Conservation (phyloP, 2,113 vertebrate species). For the Crotophaga sulcirostris region DNA sequence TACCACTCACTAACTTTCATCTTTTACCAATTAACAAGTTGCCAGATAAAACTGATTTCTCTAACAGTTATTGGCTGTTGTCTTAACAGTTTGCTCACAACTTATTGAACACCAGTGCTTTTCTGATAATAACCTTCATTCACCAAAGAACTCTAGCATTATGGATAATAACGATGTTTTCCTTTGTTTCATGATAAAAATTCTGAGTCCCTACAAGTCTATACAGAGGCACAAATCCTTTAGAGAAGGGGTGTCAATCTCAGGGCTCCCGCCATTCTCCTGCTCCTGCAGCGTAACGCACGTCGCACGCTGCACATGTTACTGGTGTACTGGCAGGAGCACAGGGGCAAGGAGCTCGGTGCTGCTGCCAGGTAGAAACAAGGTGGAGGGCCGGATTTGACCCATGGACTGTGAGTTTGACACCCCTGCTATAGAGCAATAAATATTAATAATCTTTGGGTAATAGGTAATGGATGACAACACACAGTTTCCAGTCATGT, state of each 20-base stretch:
- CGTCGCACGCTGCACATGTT: too few species aligned
- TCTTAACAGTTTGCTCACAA: background rate
- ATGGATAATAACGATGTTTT: background rate
- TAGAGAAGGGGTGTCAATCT: too few species aligned
- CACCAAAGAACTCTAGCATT: background rate
- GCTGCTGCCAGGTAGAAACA: too few species aligned
- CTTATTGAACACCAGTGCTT: background rate
- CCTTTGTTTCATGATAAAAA: background rate
- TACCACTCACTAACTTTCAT: background rate
- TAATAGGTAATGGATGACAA: background rate
- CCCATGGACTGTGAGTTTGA: too few species aligned
- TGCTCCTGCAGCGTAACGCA: too few species aligned
- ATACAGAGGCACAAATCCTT: background rate
- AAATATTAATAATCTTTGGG: background rate
- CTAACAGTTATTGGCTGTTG: background rate
- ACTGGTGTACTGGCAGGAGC: too few species aligned
- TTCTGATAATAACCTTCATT: background rate
- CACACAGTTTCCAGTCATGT: background rate
- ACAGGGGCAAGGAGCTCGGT: too few species aligned
- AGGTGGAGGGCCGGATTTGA: too few species aligned
- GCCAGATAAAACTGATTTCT: background rate
- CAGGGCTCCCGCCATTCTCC: too few species aligned
- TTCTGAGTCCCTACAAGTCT: background rate
- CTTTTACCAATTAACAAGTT: background rate
- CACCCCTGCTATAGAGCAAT: background rate